A percentile compares a stretch with the other conserved stretches of the same genome.
Conservation (phyloP, 2,113 vertebrate species). For the Aphelocoma coerulescens region DNA sequence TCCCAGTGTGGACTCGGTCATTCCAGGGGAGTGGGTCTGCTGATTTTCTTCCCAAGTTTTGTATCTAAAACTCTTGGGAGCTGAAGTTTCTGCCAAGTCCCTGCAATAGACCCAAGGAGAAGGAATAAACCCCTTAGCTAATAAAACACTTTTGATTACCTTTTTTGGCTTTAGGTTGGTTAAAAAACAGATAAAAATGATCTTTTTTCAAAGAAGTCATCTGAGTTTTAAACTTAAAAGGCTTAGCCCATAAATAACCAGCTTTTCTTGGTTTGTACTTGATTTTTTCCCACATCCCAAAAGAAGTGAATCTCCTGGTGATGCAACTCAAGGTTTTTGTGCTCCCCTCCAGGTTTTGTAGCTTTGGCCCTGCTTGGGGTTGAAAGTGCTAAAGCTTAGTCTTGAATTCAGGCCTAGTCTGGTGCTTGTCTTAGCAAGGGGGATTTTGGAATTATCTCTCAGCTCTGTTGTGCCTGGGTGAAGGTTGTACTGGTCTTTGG, state of each 20-base stretch:
- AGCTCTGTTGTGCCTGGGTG: neutral
- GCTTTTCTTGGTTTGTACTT: neutral
- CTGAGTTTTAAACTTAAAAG: neutral
- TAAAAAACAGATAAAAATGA: neutral
- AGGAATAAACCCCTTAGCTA: neutral
- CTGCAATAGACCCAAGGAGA: neutral
- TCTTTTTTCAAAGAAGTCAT: neutral
- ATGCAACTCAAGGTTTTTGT: neutral
- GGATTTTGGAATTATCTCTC: neutral
- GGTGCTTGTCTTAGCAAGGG: neutral
- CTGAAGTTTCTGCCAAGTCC: neutral
- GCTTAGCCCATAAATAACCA: neutral
- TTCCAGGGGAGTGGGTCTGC: neutral
- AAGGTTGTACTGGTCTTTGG: neutral
- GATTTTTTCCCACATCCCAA: fast-evolving
- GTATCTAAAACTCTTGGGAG: neutral
- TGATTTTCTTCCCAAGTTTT: neutral
- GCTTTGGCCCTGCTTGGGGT: neutral
- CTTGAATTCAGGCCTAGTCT: neutral
- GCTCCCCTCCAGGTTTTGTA: neutral
- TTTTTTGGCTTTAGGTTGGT: neutral
- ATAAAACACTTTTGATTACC: neutral
- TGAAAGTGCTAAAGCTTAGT: neutral
- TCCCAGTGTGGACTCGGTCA: fast-evolving
- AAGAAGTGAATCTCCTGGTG: neutral